Evolutionary conservation across 2,888 invertebrate species (phyloP).

Genomic region (Hyposoter didymator): DNA sequence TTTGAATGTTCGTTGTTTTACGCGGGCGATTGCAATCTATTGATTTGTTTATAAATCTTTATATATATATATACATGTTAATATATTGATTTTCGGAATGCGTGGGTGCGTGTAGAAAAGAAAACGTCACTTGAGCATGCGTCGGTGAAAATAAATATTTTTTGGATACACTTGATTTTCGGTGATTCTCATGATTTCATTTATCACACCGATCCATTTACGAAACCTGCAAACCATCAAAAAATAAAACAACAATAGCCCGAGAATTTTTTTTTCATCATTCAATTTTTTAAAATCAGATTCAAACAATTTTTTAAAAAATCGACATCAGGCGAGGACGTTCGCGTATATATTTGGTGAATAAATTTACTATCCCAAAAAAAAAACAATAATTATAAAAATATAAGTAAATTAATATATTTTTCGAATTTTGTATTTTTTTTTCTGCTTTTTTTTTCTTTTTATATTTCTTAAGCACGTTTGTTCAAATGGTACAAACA

Average conservation of each 20-base stretch:
- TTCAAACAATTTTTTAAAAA: not conserved
- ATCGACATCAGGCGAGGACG: not conserved
- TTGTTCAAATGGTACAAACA: not conserved
- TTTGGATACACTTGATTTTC: not conserved
- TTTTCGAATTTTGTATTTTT: not conserved
- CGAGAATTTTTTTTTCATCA: not conserved
- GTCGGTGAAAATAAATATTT: slow-evolving; percentile 12
- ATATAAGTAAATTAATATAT: slow-evolving; percentile 29
- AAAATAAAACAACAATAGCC: not conserved
- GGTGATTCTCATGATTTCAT: not conserved
- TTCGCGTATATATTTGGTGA: not conserved
- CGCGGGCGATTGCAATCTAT: slow-evolving; percentile 72
- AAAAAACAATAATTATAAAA: slow-evolving; percentile 35
- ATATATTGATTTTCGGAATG: slow-evolving; percentile 46
- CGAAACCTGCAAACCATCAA: not conserved
- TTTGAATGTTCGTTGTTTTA: slow-evolving; percentile 76
- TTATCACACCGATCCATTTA: not conserved
- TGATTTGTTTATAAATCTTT: slow-evolving; percentile 46
- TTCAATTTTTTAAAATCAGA: no score
- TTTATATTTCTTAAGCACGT: not conserved
- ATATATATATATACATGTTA: slow-evolving; percentile 21
- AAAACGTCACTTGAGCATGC: slow-evolving; percentile 15
- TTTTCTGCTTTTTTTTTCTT: not conserved
- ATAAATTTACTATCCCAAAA: not conserved
- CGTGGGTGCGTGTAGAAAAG: slow-evolving; percentile 6